A percentile compares a stretch with the other conserved stretches of the same genome.
phyloP scores from a whole-genome alignment of 2,888 invertebrate species.

The Sepiola atlantica region DNA sequence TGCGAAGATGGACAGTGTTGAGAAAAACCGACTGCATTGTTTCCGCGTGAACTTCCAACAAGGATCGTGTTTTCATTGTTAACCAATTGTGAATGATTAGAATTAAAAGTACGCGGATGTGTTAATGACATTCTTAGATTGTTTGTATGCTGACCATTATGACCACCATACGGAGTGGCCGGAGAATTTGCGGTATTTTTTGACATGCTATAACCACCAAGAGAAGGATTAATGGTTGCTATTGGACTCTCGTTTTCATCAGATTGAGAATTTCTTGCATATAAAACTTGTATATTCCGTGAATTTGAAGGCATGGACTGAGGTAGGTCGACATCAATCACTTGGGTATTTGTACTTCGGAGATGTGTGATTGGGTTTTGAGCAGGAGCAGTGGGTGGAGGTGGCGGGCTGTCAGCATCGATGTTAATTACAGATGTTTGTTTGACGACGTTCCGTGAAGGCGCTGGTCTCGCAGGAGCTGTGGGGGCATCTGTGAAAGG shows the following conservation, averaged over 20 bases:
- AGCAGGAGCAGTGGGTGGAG: constrained; percentile 32
- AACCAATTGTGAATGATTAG: not conserved
- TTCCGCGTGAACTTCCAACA: not conserved
- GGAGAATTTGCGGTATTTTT: not conserved
- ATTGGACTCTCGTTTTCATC: not conserved
- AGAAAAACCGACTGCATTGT: not conserved
- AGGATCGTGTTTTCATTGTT: not conserved
- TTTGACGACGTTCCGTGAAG: not conserved
- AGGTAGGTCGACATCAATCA: not conserved
- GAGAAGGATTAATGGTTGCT: not conserved
- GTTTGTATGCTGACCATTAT: constrained; percentile 24
- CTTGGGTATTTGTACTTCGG: not conserved
- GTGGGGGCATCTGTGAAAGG: not conserved
- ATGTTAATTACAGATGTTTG: constrained; percentile 34
- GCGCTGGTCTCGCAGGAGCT: not conserved
- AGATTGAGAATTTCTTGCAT: constrained; percentile 19
- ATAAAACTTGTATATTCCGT: not conserved
- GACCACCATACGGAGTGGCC: not conserved
- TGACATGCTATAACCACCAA: not conserved
- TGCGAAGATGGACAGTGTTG: not conserved
- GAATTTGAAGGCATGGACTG: not conserved
- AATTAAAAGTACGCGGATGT: constrained; percentile 32
- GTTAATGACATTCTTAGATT: not conserved
- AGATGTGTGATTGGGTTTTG: not conserved
- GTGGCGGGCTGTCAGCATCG: constrained; percentile 34